Percentiles rank a stretch among this genome's conserved stretches.
phyloP scores from a whole-genome alignment of 2,113 vertebrate species.

The Dasyornis broadbenti region DNA sequence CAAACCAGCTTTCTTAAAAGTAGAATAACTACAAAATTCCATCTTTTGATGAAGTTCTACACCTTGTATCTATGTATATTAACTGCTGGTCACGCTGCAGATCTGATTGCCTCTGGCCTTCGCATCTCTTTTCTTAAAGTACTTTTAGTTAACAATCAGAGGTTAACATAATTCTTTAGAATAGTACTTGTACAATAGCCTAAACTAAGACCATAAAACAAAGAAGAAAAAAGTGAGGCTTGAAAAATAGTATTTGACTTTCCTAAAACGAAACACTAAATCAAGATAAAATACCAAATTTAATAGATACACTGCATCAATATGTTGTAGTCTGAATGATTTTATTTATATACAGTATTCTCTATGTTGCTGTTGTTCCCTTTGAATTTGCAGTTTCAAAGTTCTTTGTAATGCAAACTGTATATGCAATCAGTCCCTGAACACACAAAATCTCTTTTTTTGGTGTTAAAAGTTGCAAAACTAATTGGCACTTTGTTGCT shows the following conservation, averaged over 20 bases:
- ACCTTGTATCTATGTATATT: background rate
- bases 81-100: background rate
- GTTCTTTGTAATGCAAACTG: background rate
- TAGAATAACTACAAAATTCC: background rate
- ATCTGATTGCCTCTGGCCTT: background rate
- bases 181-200: background rate
- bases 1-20: background rate
- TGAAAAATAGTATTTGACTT: background rate
- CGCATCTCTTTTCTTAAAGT: background rate
- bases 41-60: background rate
- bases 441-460: background rate
- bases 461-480: background rate
- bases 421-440: background rate
- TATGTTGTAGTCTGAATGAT: background rate
- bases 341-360: background rate
- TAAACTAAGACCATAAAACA: background rate
- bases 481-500: background rate
- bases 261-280: background rate
- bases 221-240: background rate
- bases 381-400: background rate
- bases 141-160: background rate
- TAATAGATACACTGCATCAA: background rate
- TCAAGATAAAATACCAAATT: background rate
- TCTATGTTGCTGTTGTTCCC: background rate
- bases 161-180: background rate